Conservation (phyloP, 2,113 vertebrate genomes). For the Mirounga angustirostris region DNA sequence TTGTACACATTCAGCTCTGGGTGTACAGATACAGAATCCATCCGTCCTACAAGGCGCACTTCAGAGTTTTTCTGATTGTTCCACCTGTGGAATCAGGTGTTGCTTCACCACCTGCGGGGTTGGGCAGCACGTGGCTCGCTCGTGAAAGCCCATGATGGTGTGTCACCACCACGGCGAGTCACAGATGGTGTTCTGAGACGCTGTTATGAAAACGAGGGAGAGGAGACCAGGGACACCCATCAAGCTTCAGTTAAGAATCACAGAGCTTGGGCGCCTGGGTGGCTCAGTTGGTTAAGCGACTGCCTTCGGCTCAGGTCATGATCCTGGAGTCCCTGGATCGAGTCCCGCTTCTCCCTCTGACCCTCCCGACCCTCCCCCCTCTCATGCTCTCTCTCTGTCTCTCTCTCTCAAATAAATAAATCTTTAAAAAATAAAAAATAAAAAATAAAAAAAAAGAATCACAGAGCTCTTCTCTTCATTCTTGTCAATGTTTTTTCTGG, state of each 20-base stretch:
- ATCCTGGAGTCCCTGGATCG: no score
- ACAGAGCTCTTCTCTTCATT: background rate
- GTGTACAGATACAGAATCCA: rapidly evolving
- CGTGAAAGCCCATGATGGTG: background rate
- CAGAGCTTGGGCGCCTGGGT: background rate
- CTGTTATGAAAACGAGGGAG: background rate
- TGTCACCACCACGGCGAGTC: background rate
- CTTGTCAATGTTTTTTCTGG: background rate
- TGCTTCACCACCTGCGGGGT: background rate
- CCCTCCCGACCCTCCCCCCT: no score
- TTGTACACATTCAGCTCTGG: background rate
- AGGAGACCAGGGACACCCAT: background rate
- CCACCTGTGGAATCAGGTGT: constrained; percentile 33
- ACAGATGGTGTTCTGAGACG: background rate
- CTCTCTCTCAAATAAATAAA: no score
- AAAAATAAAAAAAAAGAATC: background rate
- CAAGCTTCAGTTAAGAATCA: background rate
- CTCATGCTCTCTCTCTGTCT: no score
- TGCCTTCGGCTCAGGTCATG: no score
- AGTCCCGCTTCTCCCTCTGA: no score
- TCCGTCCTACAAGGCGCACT: background rate
- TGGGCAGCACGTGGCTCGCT: constrained; percentile 46
- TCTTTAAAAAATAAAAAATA: no score
- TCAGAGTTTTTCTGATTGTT: background rate
- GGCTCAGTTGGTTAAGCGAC: no score